phyloP scores from a whole-genome alignment of 2,888 invertebrate species.

The Pyrocoelia pectoralis region DNA sequence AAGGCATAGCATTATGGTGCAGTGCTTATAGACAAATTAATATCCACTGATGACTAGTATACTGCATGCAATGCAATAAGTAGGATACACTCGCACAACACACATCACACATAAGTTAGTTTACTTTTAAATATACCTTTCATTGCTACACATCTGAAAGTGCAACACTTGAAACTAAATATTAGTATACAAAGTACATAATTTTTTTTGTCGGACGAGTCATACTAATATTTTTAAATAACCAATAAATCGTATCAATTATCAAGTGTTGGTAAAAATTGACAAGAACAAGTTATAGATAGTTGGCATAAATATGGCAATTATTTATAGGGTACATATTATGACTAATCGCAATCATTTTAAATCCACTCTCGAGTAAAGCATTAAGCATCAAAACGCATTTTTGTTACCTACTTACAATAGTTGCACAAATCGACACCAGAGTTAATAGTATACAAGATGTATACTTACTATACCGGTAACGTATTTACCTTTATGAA shows the following conservation, averaged over 20 bases:
- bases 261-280: slow-evolving; percentile 32
- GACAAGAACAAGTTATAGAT: too few relatives aligned
- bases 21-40: slow-evolving; percentile 60
- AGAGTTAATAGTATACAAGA: too few relatives aligned
- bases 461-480: too few relatives aligned
- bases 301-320: background rate
- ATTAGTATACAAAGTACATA: slow-evolving; percentile 25
- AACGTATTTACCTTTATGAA: too few relatives aligned
- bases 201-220: slow-evolving; percentile 30
- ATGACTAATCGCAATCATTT: background rate
- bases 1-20: slow-evolving; percentile 53
- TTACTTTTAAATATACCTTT: slow-evolving; percentile 34
- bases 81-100: slow-evolving; percentile 51
- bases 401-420: too few relatives aligned
- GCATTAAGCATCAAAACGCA: too few relatives aligned
- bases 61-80: slow-evolving; percentile 59
- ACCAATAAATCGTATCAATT: slow-evolving; percentile 18
- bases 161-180: slow-evolving; percentile 36
- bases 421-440: too few relatives aligned
- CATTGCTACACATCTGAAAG: slow-evolving; percentile 34
- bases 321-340: background rate
- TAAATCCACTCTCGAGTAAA: background rate
- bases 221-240: slow-evolving; percentile 23
- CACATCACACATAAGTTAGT: slow-evolving; percentile 45
- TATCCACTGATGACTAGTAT: slow-evolving; percentile 59